These are phyloP conservation scores for Euphydryas editha DNA, from an alignment of 2,888 invertebrate genomes.

Conservation along the genomic window DNA sequence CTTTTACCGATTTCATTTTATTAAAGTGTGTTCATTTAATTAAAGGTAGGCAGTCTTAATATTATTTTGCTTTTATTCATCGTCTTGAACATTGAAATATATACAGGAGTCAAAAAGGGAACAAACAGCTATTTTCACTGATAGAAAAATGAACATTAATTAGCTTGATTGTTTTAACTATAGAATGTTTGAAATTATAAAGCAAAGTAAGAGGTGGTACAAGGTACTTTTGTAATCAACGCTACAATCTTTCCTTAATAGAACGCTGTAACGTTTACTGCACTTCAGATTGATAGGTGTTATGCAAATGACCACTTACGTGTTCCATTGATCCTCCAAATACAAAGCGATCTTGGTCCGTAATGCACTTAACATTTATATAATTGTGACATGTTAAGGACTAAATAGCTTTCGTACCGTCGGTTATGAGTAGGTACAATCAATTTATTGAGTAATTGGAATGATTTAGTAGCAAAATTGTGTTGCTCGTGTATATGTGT, in stretches of 20 bases:
- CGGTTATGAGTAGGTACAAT: slow-evolving; percentile 16
- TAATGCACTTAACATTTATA: slow-evolving; percentile 29
- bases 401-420: slow-evolving; percentile 32
- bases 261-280: slow-evolving; percentile 29
- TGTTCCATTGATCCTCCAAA: slow-evolving; percentile 37
- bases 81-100: too few relatives aligned
- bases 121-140: too few relatives aligned
- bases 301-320: slow-evolving; percentile 44
- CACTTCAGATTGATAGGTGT: slow-evolving; percentile 40
- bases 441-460: slow-evolving; percentile 10
- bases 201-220: not conserved
- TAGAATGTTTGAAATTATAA: slow-evolving; percentile 8
- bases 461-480: slow-evolving; percentile 4
- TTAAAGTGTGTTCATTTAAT: too few relatives aligned
- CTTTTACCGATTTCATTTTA: too few relatives aligned
- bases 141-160: too few relatives aligned
- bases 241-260: slow-evolving; percentile 31
- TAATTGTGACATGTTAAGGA: slow-evolving; percentile 30
- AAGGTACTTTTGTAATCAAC: slow-evolving; percentile 27
- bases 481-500: not conserved
- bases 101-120: too few relatives aligned
- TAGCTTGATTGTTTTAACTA: too few relatives aligned
- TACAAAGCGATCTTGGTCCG: slow-evolving; percentile 22
- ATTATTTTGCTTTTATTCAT: too few relatives aligned
- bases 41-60: too few relatives aligned